Evolutionary conservation across 2,888 invertebrate species (phyloP), one percentile per base, ranked within the genome.

Genomic region (Eristalis pertinax): DNA sequence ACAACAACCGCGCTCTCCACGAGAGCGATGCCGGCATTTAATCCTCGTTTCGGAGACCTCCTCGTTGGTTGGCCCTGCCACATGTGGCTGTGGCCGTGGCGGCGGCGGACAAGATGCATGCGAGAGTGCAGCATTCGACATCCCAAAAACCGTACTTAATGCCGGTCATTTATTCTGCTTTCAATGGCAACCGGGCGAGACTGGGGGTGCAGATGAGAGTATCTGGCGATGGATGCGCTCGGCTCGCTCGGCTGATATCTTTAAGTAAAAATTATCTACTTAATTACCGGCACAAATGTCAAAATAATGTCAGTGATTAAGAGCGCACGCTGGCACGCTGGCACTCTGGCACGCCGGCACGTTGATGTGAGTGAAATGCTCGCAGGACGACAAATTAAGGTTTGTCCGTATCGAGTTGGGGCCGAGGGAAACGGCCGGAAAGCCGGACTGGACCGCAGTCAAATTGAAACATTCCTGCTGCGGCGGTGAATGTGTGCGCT

Each of bases 261-360:
- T 83, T 79, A 83, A 87, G 83, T 76, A 76, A 70, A 82, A 82
- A 74, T 88, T 77, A 88, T 88, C 87, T 88, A 88, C 87, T 88
- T 88, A 88, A 88, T 88, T 88, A 88, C 87, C 84, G 80, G 56
- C 80, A 74, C 68, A 88, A 80, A 88, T 80, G 84, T 84, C 87
- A 88, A 88, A 87, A 84, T 87, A 87, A 79, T 88, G 87, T 84
- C 87, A 88, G 87, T 88, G 84, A 87, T 87, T 87, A 87, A 87
- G 83, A 87, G 79, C 83, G 72, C 75, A 50, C 50, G 50, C 78
- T 83, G 86, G 83, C 83, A 86, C 35, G 41, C 32, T 62, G 70
- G 29, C 29, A 29, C 29, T 29, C 29, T 29, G 26, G 75, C 74
- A 5, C 78, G 5, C 74, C 78, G 86, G 83, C 83, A 83, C 35